phyloP scores from a whole-genome alignment of 1,140 invertebrate genomes.

The Sminthurides bifidus region DNA sequence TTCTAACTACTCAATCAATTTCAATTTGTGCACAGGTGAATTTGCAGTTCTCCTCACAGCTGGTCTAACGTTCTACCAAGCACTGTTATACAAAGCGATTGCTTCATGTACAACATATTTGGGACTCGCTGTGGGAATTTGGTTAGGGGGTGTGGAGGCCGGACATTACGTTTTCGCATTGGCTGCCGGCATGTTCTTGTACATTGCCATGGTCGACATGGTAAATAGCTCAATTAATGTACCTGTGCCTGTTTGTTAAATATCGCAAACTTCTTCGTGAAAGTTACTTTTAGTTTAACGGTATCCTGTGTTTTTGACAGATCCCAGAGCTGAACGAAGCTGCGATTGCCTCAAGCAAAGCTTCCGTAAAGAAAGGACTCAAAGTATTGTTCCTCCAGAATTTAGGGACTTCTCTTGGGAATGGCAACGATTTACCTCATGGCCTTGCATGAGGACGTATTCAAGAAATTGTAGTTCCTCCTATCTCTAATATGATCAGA shows the following conservation, averaged over 20 bases:
- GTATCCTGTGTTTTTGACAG: conserved; percentile 30
- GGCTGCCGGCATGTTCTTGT: conserved; percentile 53
- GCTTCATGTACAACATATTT: conserved; percentile 54
- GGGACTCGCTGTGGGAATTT: conserved; percentile 48
- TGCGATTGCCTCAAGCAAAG: conserved; percentile 38
- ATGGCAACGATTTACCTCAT: conserved; percentile 39
- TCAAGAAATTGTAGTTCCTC: neutral
- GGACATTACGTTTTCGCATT: conserved; percentile 46
- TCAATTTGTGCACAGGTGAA: conserved; percentile 42
- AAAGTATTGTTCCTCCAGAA: conserved; percentile 41
- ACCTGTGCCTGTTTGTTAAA: neutral
- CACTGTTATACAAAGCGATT: conserved; percentile 55
- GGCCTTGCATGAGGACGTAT: conserved; percentile 37
- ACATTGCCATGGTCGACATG: conserved; percentile 53
- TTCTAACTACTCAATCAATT: neutral
- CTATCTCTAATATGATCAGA: too few species aligned
- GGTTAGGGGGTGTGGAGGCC: conserved; percentile 43
- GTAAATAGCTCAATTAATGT: conserved; percentile 35
- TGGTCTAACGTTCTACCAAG: conserved; percentile 52
- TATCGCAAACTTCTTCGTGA: neutral
- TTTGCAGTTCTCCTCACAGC: conserved; percentile 56
- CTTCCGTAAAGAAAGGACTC: conserved; percentile 35
- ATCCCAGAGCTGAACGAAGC: conserved; percentile 43
- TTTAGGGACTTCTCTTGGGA: conserved; percentile 40
- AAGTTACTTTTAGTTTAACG: neutral